phyloP scores from a whole-genome alignment of 2,888 invertebrate species.

The Anoplius nigerrimus region DNA sequence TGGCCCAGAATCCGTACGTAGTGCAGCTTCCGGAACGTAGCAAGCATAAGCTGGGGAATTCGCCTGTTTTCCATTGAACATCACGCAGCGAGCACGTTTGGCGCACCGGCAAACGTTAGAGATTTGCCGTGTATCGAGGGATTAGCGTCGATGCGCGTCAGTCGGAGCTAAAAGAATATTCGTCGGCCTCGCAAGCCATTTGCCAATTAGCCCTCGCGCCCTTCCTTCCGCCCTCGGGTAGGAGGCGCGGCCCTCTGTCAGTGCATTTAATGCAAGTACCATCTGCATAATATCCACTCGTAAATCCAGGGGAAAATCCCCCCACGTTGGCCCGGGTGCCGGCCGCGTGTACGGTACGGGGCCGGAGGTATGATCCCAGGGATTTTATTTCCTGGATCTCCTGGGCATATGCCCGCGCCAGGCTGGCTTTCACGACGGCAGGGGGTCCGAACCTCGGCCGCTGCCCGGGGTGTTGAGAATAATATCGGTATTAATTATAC shows the following conservation, averaged over 20 bases:
- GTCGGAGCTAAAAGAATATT: slow-evolving; percentile 15
- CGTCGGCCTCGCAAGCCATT: slow-evolving; percentile 24
- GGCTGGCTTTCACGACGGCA: slow-evolving; percentile 17
- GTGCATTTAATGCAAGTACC: slow-evolving; percentile 63
- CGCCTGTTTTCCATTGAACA: no score
- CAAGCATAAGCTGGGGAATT: no score
- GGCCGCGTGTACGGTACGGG: slow-evolving; percentile 32
- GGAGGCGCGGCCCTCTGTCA: slow-evolving; percentile 39
- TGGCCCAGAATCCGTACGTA: no score
- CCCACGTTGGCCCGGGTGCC: slow-evolving; percentile 32
- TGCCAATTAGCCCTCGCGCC: slow-evolving; percentile 38
- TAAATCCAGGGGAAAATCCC: slow-evolving; percentile 61
- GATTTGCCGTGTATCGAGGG: no score
- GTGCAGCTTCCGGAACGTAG: no score
- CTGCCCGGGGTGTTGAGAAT: slow-evolving; percentile 24
- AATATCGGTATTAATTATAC: slow-evolving; percentile 58
- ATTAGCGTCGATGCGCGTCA: slow-evolving; percentile 7
- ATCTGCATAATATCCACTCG: slow-evolving; percentile 68
- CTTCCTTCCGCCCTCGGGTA: slow-evolving; percentile 15
- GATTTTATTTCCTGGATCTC: slow-evolving; percentile 57
- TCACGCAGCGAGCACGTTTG: no score
- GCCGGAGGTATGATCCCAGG: slow-evolving; percentile 49
- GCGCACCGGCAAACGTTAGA: no score
- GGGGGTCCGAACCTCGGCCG: slow-evolving; percentile 10
- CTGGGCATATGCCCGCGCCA: slow-evolving; percentile 38